Evolutionary conservation across 2,797 vertebrate genomes (phyloP).

Genomic region (Lerista edwardsae): DNA sequence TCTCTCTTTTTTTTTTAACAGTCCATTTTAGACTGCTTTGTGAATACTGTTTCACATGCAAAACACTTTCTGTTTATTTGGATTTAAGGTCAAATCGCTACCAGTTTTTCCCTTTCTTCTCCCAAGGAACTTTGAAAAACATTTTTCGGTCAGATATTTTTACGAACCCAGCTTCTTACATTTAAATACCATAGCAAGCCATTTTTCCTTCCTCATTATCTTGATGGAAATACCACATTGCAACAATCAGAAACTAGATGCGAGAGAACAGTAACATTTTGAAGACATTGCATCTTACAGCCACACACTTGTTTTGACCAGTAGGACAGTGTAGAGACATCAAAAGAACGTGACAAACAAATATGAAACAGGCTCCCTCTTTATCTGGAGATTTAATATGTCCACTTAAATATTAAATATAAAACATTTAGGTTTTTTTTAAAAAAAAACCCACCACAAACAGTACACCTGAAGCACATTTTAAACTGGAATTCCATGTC

Average conservation of each 20-base stretch:
- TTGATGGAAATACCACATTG: neutral
- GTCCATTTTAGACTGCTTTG: slow-evolving; percentile 12
- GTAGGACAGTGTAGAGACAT: fast-evolving
- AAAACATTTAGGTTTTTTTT: neutral
- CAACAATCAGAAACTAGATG: neutral
- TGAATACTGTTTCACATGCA: neutral
- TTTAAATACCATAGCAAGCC: neutral
- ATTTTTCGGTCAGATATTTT: neutral
- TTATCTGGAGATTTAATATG: slow-evolving; percentile 15
- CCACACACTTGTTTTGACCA: neutral
- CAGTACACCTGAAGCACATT: fast-evolving
- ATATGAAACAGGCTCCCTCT: neutral
- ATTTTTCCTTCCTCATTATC: neutral
- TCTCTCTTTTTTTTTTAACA: too few relatives aligned
- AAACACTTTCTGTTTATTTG: neutral
- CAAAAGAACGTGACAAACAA: neutral
- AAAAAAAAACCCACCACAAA: neutral
- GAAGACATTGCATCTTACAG: neutral
- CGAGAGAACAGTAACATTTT: neutral
- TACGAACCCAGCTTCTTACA: neutral
- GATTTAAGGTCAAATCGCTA: too few relatives aligned
- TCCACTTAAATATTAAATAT: neutral
- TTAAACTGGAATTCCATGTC: slow-evolving; percentile 8
- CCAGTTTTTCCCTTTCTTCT: too few relatives aligned
- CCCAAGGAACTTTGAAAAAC: neutral